A percentile compares a stretch with the other conserved stretches of the same genome.
Conservation (phyloP, 2,113 vertebrate genomes). For the Cynopterus brachyotis region DNA sequence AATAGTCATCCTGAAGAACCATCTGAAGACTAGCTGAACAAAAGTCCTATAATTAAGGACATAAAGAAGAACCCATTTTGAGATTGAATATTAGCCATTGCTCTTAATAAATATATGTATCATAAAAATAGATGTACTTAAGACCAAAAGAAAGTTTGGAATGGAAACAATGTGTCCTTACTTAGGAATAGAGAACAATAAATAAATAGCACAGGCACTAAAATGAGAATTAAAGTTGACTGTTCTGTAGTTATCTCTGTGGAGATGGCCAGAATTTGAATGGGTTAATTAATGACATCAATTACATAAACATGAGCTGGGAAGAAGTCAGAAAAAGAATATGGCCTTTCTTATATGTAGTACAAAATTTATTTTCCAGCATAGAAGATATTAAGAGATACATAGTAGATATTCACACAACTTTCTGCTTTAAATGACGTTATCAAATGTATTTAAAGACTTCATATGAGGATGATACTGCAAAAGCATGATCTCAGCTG, state of each 20-base stretch:
- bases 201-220: slow-evolving; percentile 60
- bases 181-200: slow-evolving; percentile 70
- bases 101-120: too few relatives aligned
- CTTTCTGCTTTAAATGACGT: background rate
- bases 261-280: background rate
- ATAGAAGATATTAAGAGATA: background rate
- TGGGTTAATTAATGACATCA: background rate
- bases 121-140: too few relatives aligned
- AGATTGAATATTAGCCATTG: too few relatives aligned
- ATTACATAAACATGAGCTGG: background rate
- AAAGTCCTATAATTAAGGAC: too few relatives aligned
- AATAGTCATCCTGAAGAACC: too few relatives aligned
- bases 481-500: background rate
- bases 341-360: background rate
- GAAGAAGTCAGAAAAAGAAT: background rate
- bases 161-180: slow-evolving; percentile 77
- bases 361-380: slow-evolving; percentile 49
- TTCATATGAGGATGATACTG: background rate
- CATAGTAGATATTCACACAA: background rate
- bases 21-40: too few relatives aligned
- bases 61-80: too few relatives aligned
- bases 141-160: background rate
- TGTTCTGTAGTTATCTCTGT: background rate
- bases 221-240: background rate
- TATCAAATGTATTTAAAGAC: background rate